Evolutionary conservation across 2,888 invertebrate species (phyloP).

Genomic region (Epistrophe grossulariae): DNA sequence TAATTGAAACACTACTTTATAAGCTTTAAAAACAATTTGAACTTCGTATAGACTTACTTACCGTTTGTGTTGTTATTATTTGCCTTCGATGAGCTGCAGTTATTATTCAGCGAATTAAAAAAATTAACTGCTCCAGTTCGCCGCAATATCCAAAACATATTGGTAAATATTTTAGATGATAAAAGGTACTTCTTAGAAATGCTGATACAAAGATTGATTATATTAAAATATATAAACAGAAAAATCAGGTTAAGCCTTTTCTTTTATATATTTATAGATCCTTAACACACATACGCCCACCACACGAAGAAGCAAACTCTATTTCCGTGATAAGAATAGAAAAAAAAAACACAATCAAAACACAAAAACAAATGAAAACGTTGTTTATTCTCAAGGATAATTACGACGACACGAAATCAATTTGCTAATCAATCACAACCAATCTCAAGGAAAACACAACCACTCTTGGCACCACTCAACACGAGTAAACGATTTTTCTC

Average conservation of each 20-base stretch:
- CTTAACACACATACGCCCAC: constrained; percentile 3
- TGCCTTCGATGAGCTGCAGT: constrained; percentile 80
- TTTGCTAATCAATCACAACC: constrained; percentile 58
- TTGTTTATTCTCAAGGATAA: constrained; percentile 44
- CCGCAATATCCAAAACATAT: constrained; percentile 81
- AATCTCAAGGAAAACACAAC: constrained; percentile 35
- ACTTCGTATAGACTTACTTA: constrained; percentile 72
- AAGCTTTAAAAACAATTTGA: background rate
- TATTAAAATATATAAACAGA: background rate
- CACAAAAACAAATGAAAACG: constrained; percentile 5
- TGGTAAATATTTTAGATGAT: background rate
- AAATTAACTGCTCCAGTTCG: constrained; percentile 81
- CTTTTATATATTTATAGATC: background rate
- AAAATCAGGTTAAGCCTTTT: constrained; percentile 28
- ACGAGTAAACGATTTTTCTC: constrained; percentile 27
- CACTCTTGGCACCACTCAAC: constrained; percentile 31
- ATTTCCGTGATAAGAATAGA: constrained; percentile 25
- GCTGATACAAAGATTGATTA: background rate
- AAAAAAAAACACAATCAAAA: constrained; percentile 12
- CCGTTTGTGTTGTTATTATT: constrained; percentile 78
- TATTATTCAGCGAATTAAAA: constrained; percentile 81
- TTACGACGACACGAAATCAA: constrained; percentile 60
- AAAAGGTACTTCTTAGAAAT: background rate
- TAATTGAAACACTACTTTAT: background rate
- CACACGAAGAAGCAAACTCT: background rate